Conservation (phyloP, 2,888 invertebrate genomes). For the Cecidostiba fungosa region DNA sequence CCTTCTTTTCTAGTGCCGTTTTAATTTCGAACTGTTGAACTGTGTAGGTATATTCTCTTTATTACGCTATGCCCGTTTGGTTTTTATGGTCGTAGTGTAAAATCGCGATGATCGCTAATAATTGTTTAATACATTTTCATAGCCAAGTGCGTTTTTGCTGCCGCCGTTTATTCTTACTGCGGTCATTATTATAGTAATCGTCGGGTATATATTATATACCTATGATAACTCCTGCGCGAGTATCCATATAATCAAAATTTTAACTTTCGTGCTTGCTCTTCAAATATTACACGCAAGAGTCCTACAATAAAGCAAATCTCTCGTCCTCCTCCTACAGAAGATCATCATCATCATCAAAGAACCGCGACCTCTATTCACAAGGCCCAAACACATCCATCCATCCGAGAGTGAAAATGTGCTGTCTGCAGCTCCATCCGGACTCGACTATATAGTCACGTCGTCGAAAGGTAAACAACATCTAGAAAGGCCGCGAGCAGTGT, state of each 20-base stretch:
- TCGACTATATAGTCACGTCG: neutral
- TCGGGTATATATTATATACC: neutral
- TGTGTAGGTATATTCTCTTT: neutral
- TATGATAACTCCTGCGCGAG: neutral
- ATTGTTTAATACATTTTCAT: neutral
- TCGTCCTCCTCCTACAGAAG: neutral
- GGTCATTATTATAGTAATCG: too few species aligned
- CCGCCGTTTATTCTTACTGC: neutral
- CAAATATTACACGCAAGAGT: neutral
- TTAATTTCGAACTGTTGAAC: neutral
- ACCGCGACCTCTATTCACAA: neutral
- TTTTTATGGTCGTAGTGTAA: neutral
- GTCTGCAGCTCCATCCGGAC: neutral
- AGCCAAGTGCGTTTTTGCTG: neutral
- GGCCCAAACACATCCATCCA: neutral
- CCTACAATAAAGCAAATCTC: too few species aligned
- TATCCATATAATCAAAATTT: neutral
- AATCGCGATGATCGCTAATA: neutral
- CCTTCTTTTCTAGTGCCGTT: neutral
- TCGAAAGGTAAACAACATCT: slow-evolving; percentile 29
- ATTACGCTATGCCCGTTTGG: neutral
- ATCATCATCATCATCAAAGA: too few species aligned
- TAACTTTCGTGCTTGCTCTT: neutral
- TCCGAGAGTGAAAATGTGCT: neutral
- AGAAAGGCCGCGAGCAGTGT: neutral